phyloP scores from a whole-genome alignment of 2,113 vertebrate species.

The Dermatemys mawii region DNA sequence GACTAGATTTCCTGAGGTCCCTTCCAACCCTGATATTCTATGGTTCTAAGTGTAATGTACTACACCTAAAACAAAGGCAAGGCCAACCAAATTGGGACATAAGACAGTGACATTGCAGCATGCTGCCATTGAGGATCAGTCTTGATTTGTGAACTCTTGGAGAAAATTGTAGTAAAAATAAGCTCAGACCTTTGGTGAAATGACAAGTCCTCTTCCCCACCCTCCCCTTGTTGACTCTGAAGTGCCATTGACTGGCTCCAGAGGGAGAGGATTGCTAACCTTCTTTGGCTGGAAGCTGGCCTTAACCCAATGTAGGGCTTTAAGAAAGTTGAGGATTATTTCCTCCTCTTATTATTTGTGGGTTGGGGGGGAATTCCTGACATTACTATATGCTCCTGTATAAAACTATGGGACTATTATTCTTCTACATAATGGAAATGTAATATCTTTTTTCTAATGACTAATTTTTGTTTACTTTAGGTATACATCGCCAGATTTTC shows the following conservation, averaged over 20 bases:
- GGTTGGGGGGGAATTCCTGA: background rate
- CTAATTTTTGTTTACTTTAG: conserved; percentile 69
- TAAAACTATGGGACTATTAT: background rate
- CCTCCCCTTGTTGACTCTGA: accelerated
- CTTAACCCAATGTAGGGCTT: background rate
- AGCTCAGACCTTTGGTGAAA: background rate
- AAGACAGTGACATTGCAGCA: background rate
- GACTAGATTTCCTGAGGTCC: too few species aligned
- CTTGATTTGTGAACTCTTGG: background rate
- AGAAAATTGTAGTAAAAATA: background rate
- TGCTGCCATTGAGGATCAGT: background rate
- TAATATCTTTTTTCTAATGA: background rate
- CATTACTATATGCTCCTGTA: too few species aligned
- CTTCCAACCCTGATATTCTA: too few species aligned
- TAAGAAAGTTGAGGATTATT: background rate
- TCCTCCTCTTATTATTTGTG: accelerated
- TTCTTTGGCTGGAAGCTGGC: background rate
- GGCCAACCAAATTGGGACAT: background rate
- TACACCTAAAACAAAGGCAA: background rate
- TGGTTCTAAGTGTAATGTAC: background rate
- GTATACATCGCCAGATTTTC: conserved; percentile 96
- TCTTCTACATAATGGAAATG: background rate
- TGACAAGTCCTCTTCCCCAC: background rate
- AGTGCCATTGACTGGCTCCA: background rate
- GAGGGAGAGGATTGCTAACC: background rate